phyloP scores from a whole-genome alignment of 2,888 invertebrate genomes.

The Synergus japonicus region DNA sequence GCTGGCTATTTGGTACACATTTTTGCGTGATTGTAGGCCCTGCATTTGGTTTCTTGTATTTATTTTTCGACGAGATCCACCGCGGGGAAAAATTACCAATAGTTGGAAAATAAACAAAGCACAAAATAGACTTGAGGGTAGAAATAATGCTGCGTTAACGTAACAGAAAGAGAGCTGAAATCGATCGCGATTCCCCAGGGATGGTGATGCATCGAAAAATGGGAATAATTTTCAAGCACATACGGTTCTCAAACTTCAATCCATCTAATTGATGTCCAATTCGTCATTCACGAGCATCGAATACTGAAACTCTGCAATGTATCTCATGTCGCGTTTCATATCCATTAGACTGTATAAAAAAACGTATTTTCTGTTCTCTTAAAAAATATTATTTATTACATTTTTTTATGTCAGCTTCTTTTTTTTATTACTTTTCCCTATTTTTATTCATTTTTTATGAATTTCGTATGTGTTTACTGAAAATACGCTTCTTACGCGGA shows the following conservation, averaged over 20 bases:
- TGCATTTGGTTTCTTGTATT: not conserved
- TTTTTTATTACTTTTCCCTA: too few relatives aligned
- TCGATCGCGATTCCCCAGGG: not conserved
- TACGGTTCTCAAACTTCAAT: not conserved
- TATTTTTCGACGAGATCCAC: not conserved
- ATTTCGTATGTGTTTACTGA: not conserved
- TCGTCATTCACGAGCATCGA: not conserved
- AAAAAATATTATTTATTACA: too few relatives aligned
- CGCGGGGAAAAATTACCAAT: not conserved
- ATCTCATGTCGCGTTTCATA: not conserved
- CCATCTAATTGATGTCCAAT: not conserved
- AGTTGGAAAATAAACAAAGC: not conserved
- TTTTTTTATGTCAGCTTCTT: too few relatives aligned
- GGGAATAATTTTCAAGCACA: not conserved
- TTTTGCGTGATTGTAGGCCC: not conserved
- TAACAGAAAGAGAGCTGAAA: constrained; percentile 4
- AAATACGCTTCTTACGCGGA: not conserved
- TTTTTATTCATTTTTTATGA: too few relatives aligned
- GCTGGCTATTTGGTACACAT: not conserved
- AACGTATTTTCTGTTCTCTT: not conserved
- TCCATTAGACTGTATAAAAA: not conserved
- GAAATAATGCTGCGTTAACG: not conserved
- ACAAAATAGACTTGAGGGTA: not conserved
- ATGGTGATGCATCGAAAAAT: not conserved
- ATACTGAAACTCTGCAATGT: not conserved